Evolutionary conservation across 2,797 vertebrate genomes (phyloP).

Genomic region (Enoplosus armatus): DNA sequence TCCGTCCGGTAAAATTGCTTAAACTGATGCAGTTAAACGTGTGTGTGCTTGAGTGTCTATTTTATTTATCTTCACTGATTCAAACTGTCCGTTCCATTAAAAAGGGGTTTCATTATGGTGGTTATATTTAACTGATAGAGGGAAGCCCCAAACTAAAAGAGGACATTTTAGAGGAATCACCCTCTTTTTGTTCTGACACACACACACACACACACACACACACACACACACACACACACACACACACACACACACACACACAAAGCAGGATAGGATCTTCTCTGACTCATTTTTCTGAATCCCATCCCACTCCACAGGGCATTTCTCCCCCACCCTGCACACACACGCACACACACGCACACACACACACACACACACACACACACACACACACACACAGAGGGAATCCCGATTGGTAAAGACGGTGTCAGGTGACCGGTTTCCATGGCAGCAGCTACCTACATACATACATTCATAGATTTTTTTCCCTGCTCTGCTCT

Average conservation of each 20-base stretch:
- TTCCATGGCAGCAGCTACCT: slow-evolving; percentile 74
- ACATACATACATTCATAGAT: slow-evolving; percentile 72
- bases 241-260: not conserved
- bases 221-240: not conserved
- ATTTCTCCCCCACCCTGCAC: slow-evolving; percentile 29
- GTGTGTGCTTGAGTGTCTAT: not conserved
- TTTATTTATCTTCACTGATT: not conserved
- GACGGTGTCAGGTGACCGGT: slow-evolving; percentile 70
- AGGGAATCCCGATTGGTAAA: slow-evolving; percentile 74
- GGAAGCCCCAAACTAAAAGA: slow-evolving; percentile 24
- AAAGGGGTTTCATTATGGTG: not conserved
- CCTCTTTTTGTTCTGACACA: slow-evolving; percentile 24
- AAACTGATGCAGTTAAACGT: not conserved
- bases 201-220: not conserved
- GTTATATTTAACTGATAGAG: slow-evolving; percentile 23
- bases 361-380: slow-evolving; percentile 32
- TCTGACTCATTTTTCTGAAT: slow-evolving; percentile 70
- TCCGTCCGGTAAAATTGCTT: not conserved
- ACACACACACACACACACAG: slow-evolving; percentile 22
- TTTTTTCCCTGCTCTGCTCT: not conserved
- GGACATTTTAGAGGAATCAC: slow-evolving; percentile 37
- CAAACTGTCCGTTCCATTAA: not conserved
- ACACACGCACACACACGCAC: slow-evolving; percentile 32
- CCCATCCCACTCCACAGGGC: slow-evolving; percentile 50
- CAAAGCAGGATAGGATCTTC: slow-evolving; percentile 29